Conservation (phyloP, 2,113 vertebrate genomes). For the Egretta garzetta region DNA sequence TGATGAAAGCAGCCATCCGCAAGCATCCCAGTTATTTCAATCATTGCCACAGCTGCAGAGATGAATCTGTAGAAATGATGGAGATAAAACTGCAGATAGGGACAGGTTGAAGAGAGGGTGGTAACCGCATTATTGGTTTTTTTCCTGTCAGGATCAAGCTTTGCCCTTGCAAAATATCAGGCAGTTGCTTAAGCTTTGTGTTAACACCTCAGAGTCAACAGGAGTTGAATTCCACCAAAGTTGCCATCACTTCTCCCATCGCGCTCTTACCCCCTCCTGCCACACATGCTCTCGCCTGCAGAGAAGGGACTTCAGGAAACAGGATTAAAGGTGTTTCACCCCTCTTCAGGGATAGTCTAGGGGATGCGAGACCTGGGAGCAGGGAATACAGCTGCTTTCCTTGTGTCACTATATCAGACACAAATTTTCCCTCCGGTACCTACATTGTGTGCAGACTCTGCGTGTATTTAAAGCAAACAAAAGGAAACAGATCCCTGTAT, state of each 20-base stretch:
- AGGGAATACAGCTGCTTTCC: background rate
- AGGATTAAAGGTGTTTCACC: background rate
- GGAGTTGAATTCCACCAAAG: background rate
- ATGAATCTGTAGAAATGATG: background rate
- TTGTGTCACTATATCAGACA: background rate
- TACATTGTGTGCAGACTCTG: background rate
- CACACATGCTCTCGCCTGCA: fast-evolving
- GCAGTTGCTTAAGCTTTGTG: background rate
- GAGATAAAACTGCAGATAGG: background rate
- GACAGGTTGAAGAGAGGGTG: background rate
- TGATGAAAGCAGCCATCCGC: background rate
- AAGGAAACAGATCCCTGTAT: background rate
- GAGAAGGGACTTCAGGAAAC: background rate
- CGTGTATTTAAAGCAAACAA: background rate
- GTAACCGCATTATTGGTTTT: fast-evolving
- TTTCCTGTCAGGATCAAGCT: background rate
- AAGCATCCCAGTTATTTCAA: background rate
- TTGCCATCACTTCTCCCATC: background rate
- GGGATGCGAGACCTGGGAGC: background rate
- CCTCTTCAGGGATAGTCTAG: background rate
- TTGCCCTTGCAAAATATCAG: background rate
- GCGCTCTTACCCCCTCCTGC: background rate
- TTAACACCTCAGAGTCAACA: background rate
- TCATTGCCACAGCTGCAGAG: background rate
- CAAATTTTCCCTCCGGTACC: background rate